Base-by-base conservation (phyloP, 2,888 invertebrate genomes). In the Prostheceraeus crozeri region DNA sequence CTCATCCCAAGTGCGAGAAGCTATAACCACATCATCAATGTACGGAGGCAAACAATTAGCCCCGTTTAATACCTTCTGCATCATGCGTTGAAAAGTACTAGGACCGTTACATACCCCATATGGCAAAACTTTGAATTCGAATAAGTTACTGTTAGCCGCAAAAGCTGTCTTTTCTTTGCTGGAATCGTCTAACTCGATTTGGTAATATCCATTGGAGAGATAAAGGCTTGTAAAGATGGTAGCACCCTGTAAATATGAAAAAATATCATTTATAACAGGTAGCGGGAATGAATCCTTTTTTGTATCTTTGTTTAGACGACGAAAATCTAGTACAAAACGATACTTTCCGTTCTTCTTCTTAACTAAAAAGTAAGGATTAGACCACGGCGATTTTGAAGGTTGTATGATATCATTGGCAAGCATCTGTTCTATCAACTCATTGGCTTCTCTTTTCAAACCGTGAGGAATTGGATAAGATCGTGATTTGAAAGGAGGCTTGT, bases 291-390 rank as follows among this genome's bases (percentile, higher is more conserved):
- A n/a, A n/a, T n/a, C n/a, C n/a, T n/a, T n/a, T n/a, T n/a, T n/a
- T n/a, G n/a, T n/a, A n/a, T n/a, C n/a, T n/a, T n/a, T n/a, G n/a
- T n/a, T 33, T 11, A 11, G 33, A 11, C n/a, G n/a, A n/a, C n/a
- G 33, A 33, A 33, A 40, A 40, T 40, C 23, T 23, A 40, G 40
- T 16, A 40, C 40, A 40, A 40, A 40, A 40, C 40, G 40, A 40
- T 16, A 40, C 23, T 40, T 40, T 16, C 14, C 40, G 19, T 40
- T 40, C 23, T 40, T n/a, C 6, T 40, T 40, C 23, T 40, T 40
- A 6, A 40, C 40, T 23, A 40, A 40, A 40, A 40, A 40, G 14
- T 40, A 40, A 8, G 4, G 40, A n/a, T 40, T 40, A n/a, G 14
- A 16, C 14, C 40, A 40, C 6, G 6, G 40, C 23, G 40, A 40